Percentiles rank a stretch among this genome's conserved stretches.
Evolutionary conservation across 2,797 vertebrate genomes (phyloP).

Genomic region (Trichosurus vulpecula): DNA sequence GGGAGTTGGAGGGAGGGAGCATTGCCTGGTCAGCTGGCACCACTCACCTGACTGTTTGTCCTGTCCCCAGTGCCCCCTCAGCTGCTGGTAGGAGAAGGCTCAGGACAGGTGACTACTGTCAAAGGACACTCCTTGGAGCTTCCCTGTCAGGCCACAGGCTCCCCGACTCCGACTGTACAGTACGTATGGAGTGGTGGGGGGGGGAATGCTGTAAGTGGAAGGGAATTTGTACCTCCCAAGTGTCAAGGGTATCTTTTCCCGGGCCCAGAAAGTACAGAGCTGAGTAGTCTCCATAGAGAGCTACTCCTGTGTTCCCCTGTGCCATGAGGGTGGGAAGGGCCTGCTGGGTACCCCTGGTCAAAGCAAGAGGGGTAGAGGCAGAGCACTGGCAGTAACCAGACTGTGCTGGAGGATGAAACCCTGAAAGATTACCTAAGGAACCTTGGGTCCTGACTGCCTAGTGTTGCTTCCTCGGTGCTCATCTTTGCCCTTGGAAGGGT

Average conservation of each 20-base stretch:
- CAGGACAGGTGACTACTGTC: slow-evolving; percentile 69
- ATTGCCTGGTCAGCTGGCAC: not conserved
- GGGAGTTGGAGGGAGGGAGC: not conserved
- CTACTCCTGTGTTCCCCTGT: not conserved
- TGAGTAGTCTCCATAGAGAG: not conserved
- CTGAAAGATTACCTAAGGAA: not conserved
- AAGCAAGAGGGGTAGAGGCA: not conserved
- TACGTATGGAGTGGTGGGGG: slow-evolving; percentile 64
- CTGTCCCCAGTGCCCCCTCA: slow-evolving; percentile 76
- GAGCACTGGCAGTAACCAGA: not conserved
- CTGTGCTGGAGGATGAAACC: not conserved
- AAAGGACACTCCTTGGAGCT: slow-evolving; percentile 81
- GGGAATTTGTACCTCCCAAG: not conserved
- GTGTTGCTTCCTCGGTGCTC: not conserved
- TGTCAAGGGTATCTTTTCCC: not conserved
- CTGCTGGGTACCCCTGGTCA: not conserved
- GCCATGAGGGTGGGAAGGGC: not conserved
- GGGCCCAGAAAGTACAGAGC: not conserved
- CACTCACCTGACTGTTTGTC: not conserved
- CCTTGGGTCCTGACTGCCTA: not conserved
- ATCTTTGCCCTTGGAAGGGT: not conserved
- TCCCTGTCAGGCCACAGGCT: slow-evolving; percentile 75
- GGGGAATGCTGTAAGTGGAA: not conserved
- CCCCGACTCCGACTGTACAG: slow-evolving; percentile 77
- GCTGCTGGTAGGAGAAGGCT: slow-evolving; percentile 81